Percentiles rank a stretch among this genome's conserved stretches.
Conservation (phyloP, 2,797 vertebrate species). For the Syndactyla subalaris region DNA sequence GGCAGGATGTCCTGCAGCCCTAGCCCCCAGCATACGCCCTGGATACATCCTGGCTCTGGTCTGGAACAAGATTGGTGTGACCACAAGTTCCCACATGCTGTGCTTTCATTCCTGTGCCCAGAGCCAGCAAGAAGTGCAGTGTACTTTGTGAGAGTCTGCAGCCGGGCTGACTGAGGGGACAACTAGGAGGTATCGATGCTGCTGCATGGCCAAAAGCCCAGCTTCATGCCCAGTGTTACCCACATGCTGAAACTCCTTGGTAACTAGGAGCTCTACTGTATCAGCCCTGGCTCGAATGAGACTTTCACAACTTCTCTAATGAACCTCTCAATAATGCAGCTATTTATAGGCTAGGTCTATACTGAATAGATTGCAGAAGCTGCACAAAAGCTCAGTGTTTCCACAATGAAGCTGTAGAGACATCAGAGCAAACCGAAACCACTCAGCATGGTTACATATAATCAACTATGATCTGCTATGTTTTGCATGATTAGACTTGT, state of each 20-base stretch:
- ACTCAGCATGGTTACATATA: neutral
- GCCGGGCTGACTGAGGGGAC: fast-evolving
- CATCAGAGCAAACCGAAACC: neutral
- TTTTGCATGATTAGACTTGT: neutral
- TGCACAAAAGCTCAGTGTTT: conserved; percentile 41
- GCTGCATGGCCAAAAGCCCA: neutral
- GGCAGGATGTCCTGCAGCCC: neutral
- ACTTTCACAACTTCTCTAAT: conserved; percentile 25
- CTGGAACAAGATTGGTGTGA: neutral
- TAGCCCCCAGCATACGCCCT: neutral
- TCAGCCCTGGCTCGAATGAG: neutral
- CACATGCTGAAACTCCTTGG: neutral
- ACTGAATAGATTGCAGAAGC: conserved; percentile 16
- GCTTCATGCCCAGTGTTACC: neutral
- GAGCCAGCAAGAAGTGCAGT: neutral
- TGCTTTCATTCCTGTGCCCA: neutral
- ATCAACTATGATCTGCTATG: neutral
- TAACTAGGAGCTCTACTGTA: neutral
- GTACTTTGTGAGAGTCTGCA: neutral
- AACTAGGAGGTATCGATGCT: neutral
- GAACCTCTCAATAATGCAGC: conserved; percentile 21
- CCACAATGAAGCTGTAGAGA: neutral
- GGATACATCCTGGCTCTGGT: neutral
- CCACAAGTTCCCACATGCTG: fast-evolving
- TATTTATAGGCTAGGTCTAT: conserved; percentile 34